Conservation (phyloP, 2,113 vertebrate species). For the Typhlomys cinereus region DNA sequence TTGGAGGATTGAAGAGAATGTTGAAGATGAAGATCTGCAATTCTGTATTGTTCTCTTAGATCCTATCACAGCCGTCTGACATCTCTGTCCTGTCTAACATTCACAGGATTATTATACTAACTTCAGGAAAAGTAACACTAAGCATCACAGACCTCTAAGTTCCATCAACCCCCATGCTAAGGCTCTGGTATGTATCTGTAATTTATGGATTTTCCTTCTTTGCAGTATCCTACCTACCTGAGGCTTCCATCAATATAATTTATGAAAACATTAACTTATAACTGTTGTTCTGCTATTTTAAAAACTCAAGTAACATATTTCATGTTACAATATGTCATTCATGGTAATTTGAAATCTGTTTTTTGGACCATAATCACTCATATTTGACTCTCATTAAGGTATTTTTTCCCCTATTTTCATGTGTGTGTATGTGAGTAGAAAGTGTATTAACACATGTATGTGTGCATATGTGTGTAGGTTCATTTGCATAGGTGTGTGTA, state of each 20-base stretch:
- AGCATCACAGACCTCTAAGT: neutral
- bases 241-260: neutral
- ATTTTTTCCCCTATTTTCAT: neutral
- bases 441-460: too few relatives aligned
- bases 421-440: too few relatives aligned
- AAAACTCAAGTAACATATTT: neutral
- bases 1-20: neutral
- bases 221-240: too few relatives aligned
- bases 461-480: too few relatives aligned
- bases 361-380: neutral
- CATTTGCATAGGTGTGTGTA: too few relatives aligned
- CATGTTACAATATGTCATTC: neutral
- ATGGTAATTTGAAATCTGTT: neutral
- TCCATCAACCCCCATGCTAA: neutral
- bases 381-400: neutral
- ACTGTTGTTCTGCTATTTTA: neutral
- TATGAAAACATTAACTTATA: neutral
- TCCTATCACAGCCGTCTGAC: neutral
- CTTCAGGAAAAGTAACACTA: neutral
- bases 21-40: neutral
- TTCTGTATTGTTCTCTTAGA: neutral
- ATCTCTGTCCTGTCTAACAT: neutral
- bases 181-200: neutral
- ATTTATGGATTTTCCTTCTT: neutral
- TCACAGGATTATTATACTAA: neutral